Evolutionary conservation across 2,888 invertebrate species (phyloP), one percentile per base, ranked within the genome.

Genomic region (Epirrhoe tristata): DNA sequence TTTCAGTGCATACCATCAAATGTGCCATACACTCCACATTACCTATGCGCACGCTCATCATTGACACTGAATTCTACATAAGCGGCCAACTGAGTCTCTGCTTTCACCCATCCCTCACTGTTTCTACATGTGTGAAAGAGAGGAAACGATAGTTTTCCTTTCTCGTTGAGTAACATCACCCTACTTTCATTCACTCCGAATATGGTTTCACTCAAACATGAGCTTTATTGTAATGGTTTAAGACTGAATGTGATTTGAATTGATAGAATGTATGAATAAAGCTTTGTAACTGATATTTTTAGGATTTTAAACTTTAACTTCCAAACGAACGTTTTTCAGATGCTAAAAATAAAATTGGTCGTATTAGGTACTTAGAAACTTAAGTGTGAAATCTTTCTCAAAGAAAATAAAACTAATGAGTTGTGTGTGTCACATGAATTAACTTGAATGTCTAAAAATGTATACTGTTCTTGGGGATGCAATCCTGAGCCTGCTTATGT

Each of bases 51-150:
- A 75, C 74, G 63, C 59, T 79, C 78, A 78, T 80, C 80, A 55
- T 85, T 92, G 90, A 90, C 90, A 92, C 89, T 90, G 76, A 87
- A 91, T 88, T 88, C 91, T 86, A 91, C 90, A 91, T 90, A 90
- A 72, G 74, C 90, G 86, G 72, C 84, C 87, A 84, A 90, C 83
- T 88, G 88, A 81, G 86, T 88, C 86, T 83, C 76, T 75, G 82
- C 82, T 84, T 84, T 84, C 82, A 76, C 78, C 85, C 75, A 76
- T 90, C 90, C 82, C 82, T 85, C 77, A 83, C 85, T 57, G 54
- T 78, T 79, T 51, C 69, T 70, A 72, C 36, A 58, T 12, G 84
- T 77, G 81, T 69, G 86, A 92, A 69, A 81, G 90, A 86, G 92
- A 90, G 67, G 77, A 71, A 77, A 63, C 68, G 77, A 68, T 81